Base-by-base conservation (phyloP, 2,888 invertebrate genomes). In the Nomada lathburiana region DNA sequence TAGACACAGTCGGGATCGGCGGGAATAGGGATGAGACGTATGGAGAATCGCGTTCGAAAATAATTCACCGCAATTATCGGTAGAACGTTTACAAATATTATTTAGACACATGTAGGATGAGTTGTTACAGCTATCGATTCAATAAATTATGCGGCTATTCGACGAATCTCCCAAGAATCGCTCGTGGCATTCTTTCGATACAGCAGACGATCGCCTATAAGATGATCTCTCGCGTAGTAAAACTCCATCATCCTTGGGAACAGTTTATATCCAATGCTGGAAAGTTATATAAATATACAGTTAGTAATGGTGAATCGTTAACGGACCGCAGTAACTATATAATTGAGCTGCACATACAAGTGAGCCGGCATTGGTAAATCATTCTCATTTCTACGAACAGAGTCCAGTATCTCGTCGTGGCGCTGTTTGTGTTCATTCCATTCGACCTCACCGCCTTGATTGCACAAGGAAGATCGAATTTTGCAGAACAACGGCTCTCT, bases 251-350 rank as follows among this genome's bases (percentile, higher is more conserved):
- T 90, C 1, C 89, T 89, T 1, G 95, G 95, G 5, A 90, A 76
- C 55, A 95, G 86, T 90, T 94, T 94, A 89, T 94, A 95, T 11
- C 92, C 94, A 36, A 94, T 92, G 52, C 95, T 95, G 90, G 52
- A 94, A 94, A 71, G 88, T 11, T 0, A 67, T 55, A 23, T 13
- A n/a, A 29, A 69, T 36, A 7, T 5, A 5, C 36, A 1, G 47
- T 16, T 13, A 47, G 11, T 16, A 47, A 16, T 18, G 11, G 7
- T 9, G 5, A 20, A 29, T 13, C 11, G 18, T 36, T 2, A 16
- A 9, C n/a, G n/a, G 0, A 18, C 9, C 42, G 3, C 18, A 9
- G 18, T 13, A 7, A 10, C 2, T 9, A 47, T n/a, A 20, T 2
- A 23, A 23, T 26, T 26, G 11, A 16, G 20, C 2, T 59, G 62